phyloP scores from a whole-genome alignment of 1,140 invertebrate genomes.

The Calliphora vicina region DNA sequence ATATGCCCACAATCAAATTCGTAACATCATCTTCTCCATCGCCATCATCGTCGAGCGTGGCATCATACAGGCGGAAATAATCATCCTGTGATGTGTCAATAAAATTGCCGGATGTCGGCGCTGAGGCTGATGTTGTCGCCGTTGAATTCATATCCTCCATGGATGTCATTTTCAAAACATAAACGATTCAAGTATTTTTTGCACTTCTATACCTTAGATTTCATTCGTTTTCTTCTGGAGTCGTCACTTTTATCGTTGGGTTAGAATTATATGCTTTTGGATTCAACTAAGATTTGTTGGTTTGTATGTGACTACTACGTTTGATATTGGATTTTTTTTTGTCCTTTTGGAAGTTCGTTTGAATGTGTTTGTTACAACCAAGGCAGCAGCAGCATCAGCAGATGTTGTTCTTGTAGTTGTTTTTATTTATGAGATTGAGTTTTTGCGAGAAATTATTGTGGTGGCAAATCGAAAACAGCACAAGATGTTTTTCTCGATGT shows the following conservation, averaged over 20 bases:
- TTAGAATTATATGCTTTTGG: background rate
- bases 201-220: no score
- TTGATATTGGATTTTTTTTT: background rate
- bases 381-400: background rate
- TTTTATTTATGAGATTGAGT: background rate
- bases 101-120: constrained; percentile 12
- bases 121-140: background rate
- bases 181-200: background rate
- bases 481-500: background rate
- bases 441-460: constrained; percentile 4
- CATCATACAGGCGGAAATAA: constrained; percentile 38
- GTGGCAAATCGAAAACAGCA: background rate
- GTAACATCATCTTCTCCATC: background rate
- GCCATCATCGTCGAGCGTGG: constrained; percentile 1
- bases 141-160: constrained; percentile 38
- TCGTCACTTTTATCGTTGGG: background rate
- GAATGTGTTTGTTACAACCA: background rate
- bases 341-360: background rate
- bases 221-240: background rate
- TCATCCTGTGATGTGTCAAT: constrained; percentile 34
- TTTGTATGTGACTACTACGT: background rate
- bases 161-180: constrained; percentile 29
- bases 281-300: background rate
- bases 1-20: constrained; percentile 36
- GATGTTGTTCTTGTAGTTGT: background rate